Evolutionary conservation across 2,113 vertebrate species (phyloP), one percentile per base, ranked within the genome.

Genomic region (Phrynosoma blainvillii): DNA sequence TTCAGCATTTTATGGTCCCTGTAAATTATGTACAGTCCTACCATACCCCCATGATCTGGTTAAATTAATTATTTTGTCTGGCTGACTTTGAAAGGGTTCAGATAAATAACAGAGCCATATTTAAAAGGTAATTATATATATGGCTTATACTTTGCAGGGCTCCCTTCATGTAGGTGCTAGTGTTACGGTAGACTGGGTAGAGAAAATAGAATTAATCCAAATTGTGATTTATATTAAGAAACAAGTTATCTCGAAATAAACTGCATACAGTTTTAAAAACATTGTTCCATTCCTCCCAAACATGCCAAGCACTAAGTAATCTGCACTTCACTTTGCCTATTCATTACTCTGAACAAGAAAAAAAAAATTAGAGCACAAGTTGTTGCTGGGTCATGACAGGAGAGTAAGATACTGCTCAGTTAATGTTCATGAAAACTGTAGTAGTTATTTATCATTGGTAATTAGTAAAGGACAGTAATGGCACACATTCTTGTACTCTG

Each of bases 181-280:
- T 73, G 79, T 86, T 70, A 77, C 8, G 42, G 62, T 0, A 0
- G 86, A 80, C 4, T 68, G 47, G 14, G 2, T 76, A 65, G 9
- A 73, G 27, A 84, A 1, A 52, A 30, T 62, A 56, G 2, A 27
- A 30, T 71, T 68, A 66, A 1, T 74, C 88, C 25, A 13, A 27
- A 70, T 27, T 0, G 1, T 65, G 0, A 27, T 84, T 88, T 87
- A 0, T n/a, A 74, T 5, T 14, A 88, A 21, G 30, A 9, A 25
- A 9, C 6, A 1, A 0, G 0, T 40, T 2, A 11, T 13, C 4
- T 23, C 27, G n/a, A 0, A 62, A 62, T 21, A 18, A 59, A 1
- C 1, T 16, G 21, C 20, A 73, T 56, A 30, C 23, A 42, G 4
- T 87, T 59, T 59, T 10, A 62, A 25, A 36, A 80, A 87, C n/a